Evolutionary conservation across 2,797 vertebrate genomes (phyloP), one percentile per base, ranked within the genome.

Genomic region (Cryptoprocta ferox): DNA sequence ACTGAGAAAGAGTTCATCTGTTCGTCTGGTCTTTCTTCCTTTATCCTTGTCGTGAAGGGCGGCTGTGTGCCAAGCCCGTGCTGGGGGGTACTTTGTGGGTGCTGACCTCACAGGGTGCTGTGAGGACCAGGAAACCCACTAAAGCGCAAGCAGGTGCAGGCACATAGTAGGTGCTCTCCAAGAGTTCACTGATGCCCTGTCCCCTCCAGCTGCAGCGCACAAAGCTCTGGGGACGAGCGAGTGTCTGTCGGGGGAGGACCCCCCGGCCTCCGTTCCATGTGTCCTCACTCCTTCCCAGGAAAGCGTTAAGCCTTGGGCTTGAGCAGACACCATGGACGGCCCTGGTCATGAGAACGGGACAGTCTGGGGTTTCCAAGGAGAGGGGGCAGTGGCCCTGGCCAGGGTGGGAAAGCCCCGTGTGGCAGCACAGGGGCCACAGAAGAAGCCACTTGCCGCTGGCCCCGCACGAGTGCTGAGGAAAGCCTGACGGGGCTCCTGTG

Each of bases 371-470:
- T 88, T 42, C 73, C 3, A 0, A 26, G 78, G 30, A 53, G 45
- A 6, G 24, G 9, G 45, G 65, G 30, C 73, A 59, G 16, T 28
- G 91, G 37, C 65, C 59, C 4, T n/a, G 16, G 91, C 70, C 48
- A 21, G 21, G 3, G 5, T 5, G 70, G 59, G 48, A 45, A 14
- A 39, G 28, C 3, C 2, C 15, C 53, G 32, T 2, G 24, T 0
- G 2, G 50, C 12, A 1, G 65, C 48, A 30, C 10, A 1, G 4
- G 59, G 11, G 6, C 37, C 66, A 15, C 21, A 0, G 50, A 32
- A 32, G 73, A 50, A 39, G 66, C 30, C 0, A 0, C 0, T 2
- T 6, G 61, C 45, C 0, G 0, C 0, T 0, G 2, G 4, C 80
- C 28, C 24, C 28, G 3, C 11, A 2, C 0, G 53, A 35, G 16